Evolutionary conservation across 1,140 invertebrate genomes (phyloP).

Genomic region (Euborellia annulipes): DNA sequence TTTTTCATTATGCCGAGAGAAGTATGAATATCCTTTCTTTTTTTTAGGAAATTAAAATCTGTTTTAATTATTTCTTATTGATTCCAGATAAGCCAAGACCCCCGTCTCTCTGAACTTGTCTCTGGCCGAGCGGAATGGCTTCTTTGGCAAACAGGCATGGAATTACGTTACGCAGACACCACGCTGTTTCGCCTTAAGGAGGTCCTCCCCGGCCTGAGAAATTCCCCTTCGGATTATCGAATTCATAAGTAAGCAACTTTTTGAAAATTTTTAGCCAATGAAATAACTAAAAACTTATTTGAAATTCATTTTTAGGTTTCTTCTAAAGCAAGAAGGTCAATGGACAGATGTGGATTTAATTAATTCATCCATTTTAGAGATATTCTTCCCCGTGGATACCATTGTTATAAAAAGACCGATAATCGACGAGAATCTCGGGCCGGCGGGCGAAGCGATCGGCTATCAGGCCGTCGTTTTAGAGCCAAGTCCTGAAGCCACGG

Average conservation of each 20-base stretch:
- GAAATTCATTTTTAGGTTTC: constrained; percentile 38
- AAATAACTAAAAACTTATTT: no score
- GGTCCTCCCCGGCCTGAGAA: constrained; percentile 43
- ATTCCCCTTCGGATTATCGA: constrained; percentile 33
- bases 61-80: constrained; percentile 18
- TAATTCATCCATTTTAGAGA: constrained; percentile 72
- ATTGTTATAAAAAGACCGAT: constrained; percentile 50
- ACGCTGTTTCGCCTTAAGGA: constrained; percentile 72
- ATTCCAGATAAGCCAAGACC: constrained; percentile 25
- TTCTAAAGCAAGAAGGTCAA: constrained; percentile 59
- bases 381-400: constrained; percentile 64
- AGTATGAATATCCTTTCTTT: constrained; percentile 28
- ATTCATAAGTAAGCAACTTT: constrained; percentile 22
- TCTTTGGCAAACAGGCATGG: constrained; percentile 89
- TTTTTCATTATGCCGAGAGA: constrained; percentile 49
- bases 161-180: constrained; percentile 66
- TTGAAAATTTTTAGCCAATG: background rate
- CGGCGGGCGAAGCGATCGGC: constrained; percentile 33
- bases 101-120: background rate
- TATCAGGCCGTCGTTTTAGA: constrained; percentile 55
- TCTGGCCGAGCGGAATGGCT: constrained; percentile 64
- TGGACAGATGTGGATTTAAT: constrained; percentile 74
- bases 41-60: background rate
- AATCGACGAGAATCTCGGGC: constrained; percentile 27
- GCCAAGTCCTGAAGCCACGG: constrained; percentile 56